Evolutionary conservation across 2,113 vertebrate species (phyloP).

Genomic region (Miniopterus natalensis): DNA sequence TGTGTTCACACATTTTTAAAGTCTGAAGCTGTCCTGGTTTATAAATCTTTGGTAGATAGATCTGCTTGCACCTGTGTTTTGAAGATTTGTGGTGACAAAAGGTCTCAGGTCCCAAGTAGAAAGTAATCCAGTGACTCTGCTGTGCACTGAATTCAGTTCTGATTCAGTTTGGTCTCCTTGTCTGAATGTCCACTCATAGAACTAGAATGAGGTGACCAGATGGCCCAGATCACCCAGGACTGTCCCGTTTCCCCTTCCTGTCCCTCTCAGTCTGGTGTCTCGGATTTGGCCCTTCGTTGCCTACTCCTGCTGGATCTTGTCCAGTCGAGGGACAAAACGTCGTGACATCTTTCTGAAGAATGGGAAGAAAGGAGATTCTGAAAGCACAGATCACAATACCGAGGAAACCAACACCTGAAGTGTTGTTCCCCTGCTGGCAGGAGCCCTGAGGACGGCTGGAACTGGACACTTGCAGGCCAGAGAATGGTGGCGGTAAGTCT

Average conservation of each 20-base stretch:
- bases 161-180: conserved; percentile 38
- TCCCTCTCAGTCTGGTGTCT: conserved; percentile 84
- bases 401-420: background rate
- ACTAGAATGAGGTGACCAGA: conserved; percentile 63
- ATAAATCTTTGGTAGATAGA: background rate
- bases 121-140: background rate
- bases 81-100: background rate
- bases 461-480: background rate
- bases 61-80: background rate
- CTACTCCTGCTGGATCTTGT: conserved; percentile 79
- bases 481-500: conserved; percentile 70
- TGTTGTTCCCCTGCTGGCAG: background rate
- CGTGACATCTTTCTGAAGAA: conserved; percentile 71
- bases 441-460: conserved; percentile 2
- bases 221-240: conserved; percentile 77
- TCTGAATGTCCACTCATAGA: conserved; percentile 45
- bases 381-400: conserved; percentile 49
- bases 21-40: background rate
- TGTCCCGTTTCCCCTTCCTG: conserved; percentile 81
- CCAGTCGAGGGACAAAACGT: conserved; percentile 70
- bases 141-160: background rate
- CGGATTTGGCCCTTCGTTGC: conserved; percentile 72
- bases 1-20: background rate
- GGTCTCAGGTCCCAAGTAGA: background rate
- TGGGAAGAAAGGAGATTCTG: conserved; percentile 70